These are phyloP conservation scores for Cherax quadricarinatus DNA, from an alignment of 1,140 invertebrate genomes.

Conservation along the genomic window DNA sequence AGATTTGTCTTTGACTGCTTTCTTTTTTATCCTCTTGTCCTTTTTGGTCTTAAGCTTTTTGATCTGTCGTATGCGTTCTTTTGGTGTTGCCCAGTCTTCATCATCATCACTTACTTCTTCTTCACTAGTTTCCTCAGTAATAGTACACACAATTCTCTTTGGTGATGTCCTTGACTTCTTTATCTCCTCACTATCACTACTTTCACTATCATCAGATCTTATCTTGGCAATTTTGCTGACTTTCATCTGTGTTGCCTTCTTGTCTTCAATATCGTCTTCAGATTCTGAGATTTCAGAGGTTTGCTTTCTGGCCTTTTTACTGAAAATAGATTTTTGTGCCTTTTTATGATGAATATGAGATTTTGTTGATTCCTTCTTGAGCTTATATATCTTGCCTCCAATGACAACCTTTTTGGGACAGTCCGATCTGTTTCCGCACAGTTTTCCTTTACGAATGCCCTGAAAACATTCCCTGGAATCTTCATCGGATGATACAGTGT, in stretches of 20 bases:
- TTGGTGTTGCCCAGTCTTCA: constrained; percentile 51
- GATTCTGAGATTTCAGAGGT: constrained; percentile 35
- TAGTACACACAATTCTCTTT: constrained; percentile 27
- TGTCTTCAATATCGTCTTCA: constrained; percentile 42
- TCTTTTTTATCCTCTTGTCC: constrained; percentile 24
- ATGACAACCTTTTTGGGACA: constrained; percentile 44
- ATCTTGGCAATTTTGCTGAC: constrained; percentile 47
- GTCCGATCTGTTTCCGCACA: constrained; percentile 30
- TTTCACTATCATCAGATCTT: constrained; percentile 63
- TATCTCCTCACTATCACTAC: constrained; percentile 41
- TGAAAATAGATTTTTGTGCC: neutral
- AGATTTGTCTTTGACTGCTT: neutral
- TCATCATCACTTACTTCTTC: constrained; percentile 56
- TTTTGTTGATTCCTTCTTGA: constrained; percentile 43
- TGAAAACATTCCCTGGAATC: constrained; percentile 47
- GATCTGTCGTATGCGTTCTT: constrained; percentile 14
- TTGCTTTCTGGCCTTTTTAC: constrained; percentile 28
- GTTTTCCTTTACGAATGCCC: constrained; percentile 38
- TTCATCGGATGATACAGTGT: constrained; percentile 62
- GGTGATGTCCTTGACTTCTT: constrained; percentile 30
- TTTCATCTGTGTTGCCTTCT: constrained; percentile 24
- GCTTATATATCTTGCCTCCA: constrained; percentile 54
- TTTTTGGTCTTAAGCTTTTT: constrained; percentile 8
- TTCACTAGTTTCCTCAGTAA: constrained; percentile 51
- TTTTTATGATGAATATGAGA: constrained; percentile 23